These are phyloP conservation scores for Synanthedon tipuliformis DNA, from an alignment of 2,888 invertebrate genomes.

Conservation along the genomic window DNA sequence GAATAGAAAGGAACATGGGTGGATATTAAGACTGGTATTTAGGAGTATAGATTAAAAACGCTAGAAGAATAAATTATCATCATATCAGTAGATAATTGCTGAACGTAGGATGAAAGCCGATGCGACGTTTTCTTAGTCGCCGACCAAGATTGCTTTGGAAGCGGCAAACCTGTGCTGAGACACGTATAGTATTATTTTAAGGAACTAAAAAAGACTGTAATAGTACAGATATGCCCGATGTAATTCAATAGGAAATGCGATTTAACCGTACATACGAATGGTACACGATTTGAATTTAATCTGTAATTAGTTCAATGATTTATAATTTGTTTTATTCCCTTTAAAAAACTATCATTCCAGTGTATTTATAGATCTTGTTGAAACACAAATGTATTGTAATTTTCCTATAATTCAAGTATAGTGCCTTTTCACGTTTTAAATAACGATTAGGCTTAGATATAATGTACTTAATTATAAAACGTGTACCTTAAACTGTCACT, in stretches of 20 bases:
- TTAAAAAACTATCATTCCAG: background rate
- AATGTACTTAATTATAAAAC: conserved; percentile 5
- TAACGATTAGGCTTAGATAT: conserved; percentile 5
- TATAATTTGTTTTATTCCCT: no score
- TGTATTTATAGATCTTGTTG: background rate
- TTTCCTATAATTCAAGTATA: conserved; percentile 47
- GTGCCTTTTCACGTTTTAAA: conserved; percentile 56
- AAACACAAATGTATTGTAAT: background rate
- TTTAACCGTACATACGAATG: no score
- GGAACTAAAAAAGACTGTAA: conserved; percentile 45
- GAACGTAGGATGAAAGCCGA: conserved; percentile 23
- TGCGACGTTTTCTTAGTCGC: conserved; percentile 35
- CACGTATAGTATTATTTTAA: conserved; percentile 28
- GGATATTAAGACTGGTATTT: conserved; percentile 59
- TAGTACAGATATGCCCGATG: conserved; percentile 7
- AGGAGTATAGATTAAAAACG: conserved; percentile 35
- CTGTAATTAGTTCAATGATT: no score
- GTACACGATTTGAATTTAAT: no score
- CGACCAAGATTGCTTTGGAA: conserved; percentile 41
- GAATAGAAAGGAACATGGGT: conserved; percentile 22
- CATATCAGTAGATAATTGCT: conserved; percentile 57
- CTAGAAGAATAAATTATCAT: conserved; percentile 38
- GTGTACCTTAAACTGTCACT: conserved; percentile 12
- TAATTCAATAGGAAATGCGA: background rate
- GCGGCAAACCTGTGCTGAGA: conserved; percentile 33